Evolutionary conservation across 2,888 invertebrate genomes (phyloP).

Genomic region (Notodonta dromedarius): DNA sequence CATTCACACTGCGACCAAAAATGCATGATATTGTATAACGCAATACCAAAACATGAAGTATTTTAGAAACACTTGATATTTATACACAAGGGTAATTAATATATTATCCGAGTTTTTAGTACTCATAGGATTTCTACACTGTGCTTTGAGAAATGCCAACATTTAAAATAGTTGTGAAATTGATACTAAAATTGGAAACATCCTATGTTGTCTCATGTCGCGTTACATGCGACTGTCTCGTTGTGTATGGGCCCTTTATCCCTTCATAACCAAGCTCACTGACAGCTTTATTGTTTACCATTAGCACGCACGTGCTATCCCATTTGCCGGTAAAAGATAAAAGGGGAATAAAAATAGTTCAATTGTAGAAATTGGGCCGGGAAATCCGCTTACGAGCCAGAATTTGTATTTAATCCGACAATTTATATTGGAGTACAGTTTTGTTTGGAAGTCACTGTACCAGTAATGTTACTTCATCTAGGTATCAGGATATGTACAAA

Average conservation of each 20-base stretch:
- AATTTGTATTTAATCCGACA: neutral
- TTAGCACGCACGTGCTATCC: slow-evolving; percentile 15
- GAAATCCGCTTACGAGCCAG: neutral
- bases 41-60: too few species aligned
- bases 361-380: slow-evolving; percentile 4
- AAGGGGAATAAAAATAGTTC: slow-evolving; percentile 8
- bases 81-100: too few species aligned
- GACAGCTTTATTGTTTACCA: slow-evolving; percentile 33
- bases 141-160: too few species aligned
- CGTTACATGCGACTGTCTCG: neutral
- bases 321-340: slow-evolving; percentile 7
- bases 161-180: too few species aligned
- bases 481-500: too few species aligned
- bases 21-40: too few species aligned
- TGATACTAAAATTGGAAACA: neutral
- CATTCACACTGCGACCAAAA: too few species aligned
- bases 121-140: too few species aligned
- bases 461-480: neutral
- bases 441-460: neutral
- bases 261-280: slow-evolving; percentile 7
- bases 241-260: neutral
- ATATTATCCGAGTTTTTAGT: too few species aligned
- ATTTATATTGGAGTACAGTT: neutral
- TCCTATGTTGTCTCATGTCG: neutral
- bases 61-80: too few species aligned